Evolutionary conservation across 2,797 vertebrate genomes (phyloP).

Genomic region (Epinephelus coioides): DNA sequence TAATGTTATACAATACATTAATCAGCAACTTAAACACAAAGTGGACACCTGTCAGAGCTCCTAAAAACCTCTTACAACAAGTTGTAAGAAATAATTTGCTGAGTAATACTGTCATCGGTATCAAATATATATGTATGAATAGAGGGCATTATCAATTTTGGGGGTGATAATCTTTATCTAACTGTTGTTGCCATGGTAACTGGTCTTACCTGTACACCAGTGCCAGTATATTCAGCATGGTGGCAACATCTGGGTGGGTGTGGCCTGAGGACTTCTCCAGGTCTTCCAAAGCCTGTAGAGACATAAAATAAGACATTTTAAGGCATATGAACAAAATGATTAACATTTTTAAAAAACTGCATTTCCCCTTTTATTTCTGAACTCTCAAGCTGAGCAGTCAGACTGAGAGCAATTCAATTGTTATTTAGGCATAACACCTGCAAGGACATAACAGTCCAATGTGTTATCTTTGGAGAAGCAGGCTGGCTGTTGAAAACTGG

Average conservation of each 20-base stretch:
- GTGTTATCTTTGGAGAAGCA: neutral
- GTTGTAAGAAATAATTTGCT: neutral
- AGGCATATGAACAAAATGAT: neutral
- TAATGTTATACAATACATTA: neutral
- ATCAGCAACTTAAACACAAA: neutral
- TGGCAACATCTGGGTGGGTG: constrained; percentile 92
- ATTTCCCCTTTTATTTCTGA: neutral
- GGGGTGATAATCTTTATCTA: neutral
- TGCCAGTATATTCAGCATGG: constrained; percentile 93
- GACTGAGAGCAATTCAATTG: too few species aligned
- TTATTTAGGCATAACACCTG: neutral
- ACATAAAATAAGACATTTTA: neutral
- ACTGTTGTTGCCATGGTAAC: neutral
- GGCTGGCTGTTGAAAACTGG: neutral
- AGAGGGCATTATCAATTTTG: neutral
- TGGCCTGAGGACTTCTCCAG: constrained; percentile 94
- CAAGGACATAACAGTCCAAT: neutral
- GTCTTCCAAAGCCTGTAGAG: constrained; percentile 89
- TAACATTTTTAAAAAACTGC: neutral
- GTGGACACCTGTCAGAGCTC: neutral
- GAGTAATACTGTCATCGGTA: neutral
- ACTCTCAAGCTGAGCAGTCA: neutral
- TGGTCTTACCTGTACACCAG: constrained; percentile 90
- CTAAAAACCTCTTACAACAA: neutral
- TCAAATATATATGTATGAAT: neutral